These are phyloP conservation scores for Xiphorhynchus erythropygius DNA, from an alignment of 2,797 vertebrate species.

Conservation along the genomic window DNA sequence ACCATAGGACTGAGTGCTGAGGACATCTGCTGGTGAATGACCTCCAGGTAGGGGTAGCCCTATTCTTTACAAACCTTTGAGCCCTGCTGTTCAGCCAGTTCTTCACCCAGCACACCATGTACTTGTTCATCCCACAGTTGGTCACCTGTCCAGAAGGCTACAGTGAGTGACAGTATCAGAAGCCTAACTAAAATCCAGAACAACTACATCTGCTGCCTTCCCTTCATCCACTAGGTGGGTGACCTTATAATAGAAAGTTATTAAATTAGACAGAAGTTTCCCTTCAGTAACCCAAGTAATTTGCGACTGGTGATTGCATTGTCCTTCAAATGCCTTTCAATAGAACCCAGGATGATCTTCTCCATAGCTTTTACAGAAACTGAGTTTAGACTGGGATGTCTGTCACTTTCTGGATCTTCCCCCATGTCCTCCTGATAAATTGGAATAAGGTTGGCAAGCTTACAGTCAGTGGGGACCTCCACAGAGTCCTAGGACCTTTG, in stretches of 20 bases:
- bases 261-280: too few relatives aligned
- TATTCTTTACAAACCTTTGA: neutral
- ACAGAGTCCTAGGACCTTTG: too few relatives aligned
- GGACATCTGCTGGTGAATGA: neutral
- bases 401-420: too few relatives aligned
- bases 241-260: neutral
- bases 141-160: neutral
- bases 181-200: neutral
- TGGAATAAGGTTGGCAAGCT: too few relatives aligned
- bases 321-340: too few relatives aligned
- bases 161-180: neutral
- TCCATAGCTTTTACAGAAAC: too few relatives aligned
- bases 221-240: neutral
- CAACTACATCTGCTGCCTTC: neutral
- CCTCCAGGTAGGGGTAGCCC: neutral
- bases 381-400: too few relatives aligned
- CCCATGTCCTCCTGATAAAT: too few relatives aligned
- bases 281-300: too few relatives aligned
- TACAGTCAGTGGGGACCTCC: too few relatives aligned
- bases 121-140: neutral
- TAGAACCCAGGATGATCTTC: too few relatives aligned
- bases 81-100: neutral
- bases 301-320: too few relatives aligned
- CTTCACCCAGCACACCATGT: accelerated
- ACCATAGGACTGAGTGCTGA: neutral